Conservation (phyloP, 2,113 vertebrate species). For the Danio rerio region GRCz12tu NC_133182.1:37747501-37748000, state of each 20-base stretch:
- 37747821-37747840: neutral
- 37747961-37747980: neutral
- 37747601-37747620: too few relatives aligned
- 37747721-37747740: slow-evolving; percentile 94
- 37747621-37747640: too few relatives aligned
- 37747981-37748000: neutral
- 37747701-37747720: slow-evolving; percentile 81
- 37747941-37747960: neutral
- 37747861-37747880: neutral
- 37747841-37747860: too few relatives aligned
- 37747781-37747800: slow-evolving; percentile 91
- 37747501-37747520: too few relatives aligned
- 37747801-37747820: slow-evolving; percentile 73
- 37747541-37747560: too few relatives aligned
- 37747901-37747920: neutral
- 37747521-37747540: too few relatives aligned
- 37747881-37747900: neutral
- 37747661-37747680: too few relatives aligned
- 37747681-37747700: neutral
- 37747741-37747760: slow-evolving; percentile 85
- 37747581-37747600: too few relatives aligned
- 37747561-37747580: too few relatives aligned
- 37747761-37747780: slow-evolving; percentile 90
- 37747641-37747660: too few relatives aligned
- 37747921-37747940: neutral